These are phyloP conservation scores for Pterostichus niger DNA, from an alignment of 2,888 invertebrate genomes.

Conservation along the genomic window DNA sequence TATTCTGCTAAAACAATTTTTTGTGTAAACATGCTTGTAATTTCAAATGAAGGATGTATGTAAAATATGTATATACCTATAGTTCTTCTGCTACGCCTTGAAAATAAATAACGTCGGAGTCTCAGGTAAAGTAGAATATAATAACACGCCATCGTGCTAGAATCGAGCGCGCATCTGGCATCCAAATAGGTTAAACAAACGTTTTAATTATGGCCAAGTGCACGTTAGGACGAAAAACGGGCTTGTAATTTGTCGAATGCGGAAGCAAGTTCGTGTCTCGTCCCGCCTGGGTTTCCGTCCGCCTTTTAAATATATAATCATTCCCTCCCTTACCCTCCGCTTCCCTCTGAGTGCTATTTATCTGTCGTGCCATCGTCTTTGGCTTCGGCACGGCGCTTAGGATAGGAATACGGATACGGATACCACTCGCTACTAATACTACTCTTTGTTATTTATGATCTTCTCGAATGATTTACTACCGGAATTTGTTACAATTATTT, in stretches of 20 bases:
- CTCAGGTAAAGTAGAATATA: conserved; percentile 11
- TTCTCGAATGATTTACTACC: conserved; percentile 30
- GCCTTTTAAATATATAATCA: conserved; percentile 67
- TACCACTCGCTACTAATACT: not conserved
- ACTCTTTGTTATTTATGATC: conserved; percentile 48
- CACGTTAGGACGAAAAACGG: conserved; percentile 64
- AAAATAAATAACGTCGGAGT: not conserved
- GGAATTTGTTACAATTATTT: conserved; percentile 42
- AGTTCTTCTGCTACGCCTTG: too few relatives aligned
- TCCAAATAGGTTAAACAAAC: conserved; percentile 67
- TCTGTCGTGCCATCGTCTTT: conserved; percentile 26
- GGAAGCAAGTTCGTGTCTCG: conserved; percentile 45
- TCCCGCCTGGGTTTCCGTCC: conserved; percentile 40
- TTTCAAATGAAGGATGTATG: too few relatives aligned
- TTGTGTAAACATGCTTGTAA: too few relatives aligned
- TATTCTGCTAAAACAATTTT: too few relatives aligned
- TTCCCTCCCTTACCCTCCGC: conserved; percentile 11
- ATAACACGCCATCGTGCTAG: conserved; percentile 10
- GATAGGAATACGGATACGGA: conserved; percentile 19
- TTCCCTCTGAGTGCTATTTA: conserved; percentile 35
- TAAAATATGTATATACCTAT: too few relatives aligned
- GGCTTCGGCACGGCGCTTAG: not conserved
- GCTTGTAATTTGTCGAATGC: conserved; percentile 64
- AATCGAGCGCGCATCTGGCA: conserved; percentile 62
- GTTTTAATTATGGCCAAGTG: conserved; percentile 66